Evolutionary conservation across 2,113 vertebrate species (phyloP).

Genomic region (Casuarius casuarius): DNA sequence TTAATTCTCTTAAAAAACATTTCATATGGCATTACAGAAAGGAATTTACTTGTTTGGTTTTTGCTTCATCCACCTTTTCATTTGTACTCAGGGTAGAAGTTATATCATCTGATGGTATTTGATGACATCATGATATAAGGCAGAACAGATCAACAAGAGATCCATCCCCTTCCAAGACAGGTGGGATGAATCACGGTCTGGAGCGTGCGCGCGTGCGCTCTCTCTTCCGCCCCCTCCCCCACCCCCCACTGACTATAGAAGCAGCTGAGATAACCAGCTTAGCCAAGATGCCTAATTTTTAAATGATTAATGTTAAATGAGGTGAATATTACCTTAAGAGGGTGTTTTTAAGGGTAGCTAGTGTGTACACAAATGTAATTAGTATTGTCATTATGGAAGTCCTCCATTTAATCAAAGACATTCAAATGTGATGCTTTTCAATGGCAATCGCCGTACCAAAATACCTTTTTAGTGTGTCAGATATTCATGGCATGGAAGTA

Average conservation of each 20-base stretch:
- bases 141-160: neutral
- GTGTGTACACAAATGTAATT: conserved; percentile 54
- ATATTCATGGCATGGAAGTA: neutral
- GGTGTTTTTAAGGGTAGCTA: conserved; percentile 51
- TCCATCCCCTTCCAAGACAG: neutral
- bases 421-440: conserved; percentile 20
- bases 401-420: conserved; percentile 44
- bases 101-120: neutral
- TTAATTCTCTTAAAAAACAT: neutral
- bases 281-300: conserved; percentile 45
- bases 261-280: conserved; percentile 27
- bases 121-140: neutral
- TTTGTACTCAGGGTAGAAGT: neutral
- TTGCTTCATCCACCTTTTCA: neutral
- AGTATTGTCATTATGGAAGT: conserved; percentile 38
- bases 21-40: neutral
- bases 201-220: neutral
- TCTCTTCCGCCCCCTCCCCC: no score
- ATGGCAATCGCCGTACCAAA: conserved; percentile 5
- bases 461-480: neutral
- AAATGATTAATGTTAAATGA: conserved; percentile 45
- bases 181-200: neutral
- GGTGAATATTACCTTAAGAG: conserved; percentile 48
- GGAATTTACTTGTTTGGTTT: neutral
- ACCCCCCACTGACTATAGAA: neutral